phyloP scores from a whole-genome alignment of 2,888 invertebrate species.

The Pristionchus maxplancki region DNA sequence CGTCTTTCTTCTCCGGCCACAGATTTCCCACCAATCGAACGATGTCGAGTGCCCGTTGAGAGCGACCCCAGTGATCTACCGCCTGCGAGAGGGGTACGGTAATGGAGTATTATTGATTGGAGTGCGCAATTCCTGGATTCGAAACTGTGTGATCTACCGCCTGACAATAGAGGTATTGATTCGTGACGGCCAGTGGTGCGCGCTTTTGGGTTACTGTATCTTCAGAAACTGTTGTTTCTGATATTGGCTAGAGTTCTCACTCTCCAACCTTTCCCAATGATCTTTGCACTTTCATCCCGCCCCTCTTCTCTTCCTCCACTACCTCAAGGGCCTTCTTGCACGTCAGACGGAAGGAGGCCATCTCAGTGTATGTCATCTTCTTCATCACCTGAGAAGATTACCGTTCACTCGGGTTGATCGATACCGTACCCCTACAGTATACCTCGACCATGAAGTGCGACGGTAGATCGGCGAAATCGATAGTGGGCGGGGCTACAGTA shows the following conservation, averaged over 20 bases:
- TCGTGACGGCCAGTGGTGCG: too few relatives aligned
- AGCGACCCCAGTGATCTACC: background rate
- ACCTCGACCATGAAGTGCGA: background rate
- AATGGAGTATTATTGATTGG: background rate
- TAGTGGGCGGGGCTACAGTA: background rate
- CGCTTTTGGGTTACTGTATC: too few relatives aligned
- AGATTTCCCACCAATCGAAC: background rate
- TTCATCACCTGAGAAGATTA: background rate
- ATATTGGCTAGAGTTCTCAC: too few relatives aligned
- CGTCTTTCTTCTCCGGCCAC: background rate
- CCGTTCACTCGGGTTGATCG: background rate
- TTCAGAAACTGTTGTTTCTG: too few relatives aligned
- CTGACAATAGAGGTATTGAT: too few relatives aligned
- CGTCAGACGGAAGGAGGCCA: background rate
- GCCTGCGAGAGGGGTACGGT: background rate
- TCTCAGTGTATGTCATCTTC: background rate
- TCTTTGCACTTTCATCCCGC: background rate
- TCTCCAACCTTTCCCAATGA: background rate
- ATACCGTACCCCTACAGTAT: background rate
- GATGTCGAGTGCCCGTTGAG: background rate
- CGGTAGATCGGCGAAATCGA: constrained; percentile 1
- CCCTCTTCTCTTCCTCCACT: background rate
- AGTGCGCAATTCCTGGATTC: background rate
- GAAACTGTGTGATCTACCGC: background rate
- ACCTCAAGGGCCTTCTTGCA: constrained; percentile 6